Evolutionary conservation across 1,140 invertebrate species (phyloP), one percentile per base, ranked within the genome.

Genomic region (Bombus picipes): DNA sequence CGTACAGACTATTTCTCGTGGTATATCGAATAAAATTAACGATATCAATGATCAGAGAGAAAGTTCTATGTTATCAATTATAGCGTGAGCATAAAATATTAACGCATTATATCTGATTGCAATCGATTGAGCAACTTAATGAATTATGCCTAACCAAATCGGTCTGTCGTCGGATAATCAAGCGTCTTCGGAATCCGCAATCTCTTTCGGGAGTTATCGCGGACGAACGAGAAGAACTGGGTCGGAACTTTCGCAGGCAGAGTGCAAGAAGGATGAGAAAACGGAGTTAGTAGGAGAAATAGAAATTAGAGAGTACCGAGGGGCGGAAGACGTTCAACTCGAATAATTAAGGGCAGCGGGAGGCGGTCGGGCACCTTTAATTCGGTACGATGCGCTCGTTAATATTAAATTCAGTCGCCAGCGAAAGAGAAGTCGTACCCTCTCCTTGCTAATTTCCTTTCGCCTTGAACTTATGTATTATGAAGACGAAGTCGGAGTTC

Each of bases 331-430:
- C 80, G 65, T 85, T 90, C 74, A 85, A 85, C 74, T 87, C 66
- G 80, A 68, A 83, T 90, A 86, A 90, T 90, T 83, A 88, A 88
- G 77, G 78, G 34, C 57, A 71, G 53, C 78, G 43, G 25, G 41
- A 41, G 82, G 62, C 15, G 32, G 59, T 34, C 41, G 72, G 32
- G 73, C 32, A 83, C 57, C 80, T 88, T 83, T 85, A 88, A 90
- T 82, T 86, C 80, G 79, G 70, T 86, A 72, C 79, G 86, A 76
- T 47, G 86, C 83, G 41, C 65, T 85, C 72, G 88, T 90, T 90
- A 90, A 80, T 87, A 86, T 90, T 88, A 90, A 90, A 90, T 79
- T 76, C 59, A 88, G 72, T 57, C 85, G 47, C 62, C 57, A 39
- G 34, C 39, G 53, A 85, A 82, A 73, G 37, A 34, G 34, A 3